These are phyloP conservation scores for Saccopteryx bilineata DNA, from an alignment of 2,113 vertebrate species.

Conservation along the genomic window DNA sequence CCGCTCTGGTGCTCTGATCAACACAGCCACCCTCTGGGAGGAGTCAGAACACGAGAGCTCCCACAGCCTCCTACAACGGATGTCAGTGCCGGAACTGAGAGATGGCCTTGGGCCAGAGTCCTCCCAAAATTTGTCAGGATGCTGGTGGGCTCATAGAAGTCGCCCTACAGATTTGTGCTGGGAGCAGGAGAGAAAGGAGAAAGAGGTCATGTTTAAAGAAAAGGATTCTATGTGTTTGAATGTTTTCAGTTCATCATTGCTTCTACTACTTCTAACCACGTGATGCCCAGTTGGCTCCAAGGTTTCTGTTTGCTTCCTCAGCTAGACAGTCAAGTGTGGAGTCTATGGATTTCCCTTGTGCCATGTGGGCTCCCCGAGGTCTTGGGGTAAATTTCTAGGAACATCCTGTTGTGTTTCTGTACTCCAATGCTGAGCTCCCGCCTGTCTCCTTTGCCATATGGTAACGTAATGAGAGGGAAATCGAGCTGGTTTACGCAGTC, in stretches of 20 bases:
- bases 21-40: background rate
- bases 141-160: background rate
- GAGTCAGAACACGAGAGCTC: fast-evolving
- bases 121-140: background rate
- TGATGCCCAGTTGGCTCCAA: background rate
- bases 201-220: background rate
- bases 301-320: background rate
- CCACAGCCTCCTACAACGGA: fast-evolving
- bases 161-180: too few relatives aligned
- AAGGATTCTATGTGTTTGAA: background rate
- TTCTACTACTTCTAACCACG: background rate
- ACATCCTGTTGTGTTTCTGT: background rate
- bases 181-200: too few relatives aligned
- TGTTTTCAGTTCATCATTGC: background rate
- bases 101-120: background rate
- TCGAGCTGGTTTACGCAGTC: background rate
- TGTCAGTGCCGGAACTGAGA: background rate
- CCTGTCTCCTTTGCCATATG: background rate
- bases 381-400: background rate
- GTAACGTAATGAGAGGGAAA: background rate
- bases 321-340: background rate
- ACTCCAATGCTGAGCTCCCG: background rate
- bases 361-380: background rate
- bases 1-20: background rate
- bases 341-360: background rate